Percentiles rank a stretch among this genome's conserved stretches.
These are phyloP conservation scores for Romanogobio albipinnatus DNA, from an alignment of 2,113 vertebrate species.

Conservation along the genomic window DNA sequence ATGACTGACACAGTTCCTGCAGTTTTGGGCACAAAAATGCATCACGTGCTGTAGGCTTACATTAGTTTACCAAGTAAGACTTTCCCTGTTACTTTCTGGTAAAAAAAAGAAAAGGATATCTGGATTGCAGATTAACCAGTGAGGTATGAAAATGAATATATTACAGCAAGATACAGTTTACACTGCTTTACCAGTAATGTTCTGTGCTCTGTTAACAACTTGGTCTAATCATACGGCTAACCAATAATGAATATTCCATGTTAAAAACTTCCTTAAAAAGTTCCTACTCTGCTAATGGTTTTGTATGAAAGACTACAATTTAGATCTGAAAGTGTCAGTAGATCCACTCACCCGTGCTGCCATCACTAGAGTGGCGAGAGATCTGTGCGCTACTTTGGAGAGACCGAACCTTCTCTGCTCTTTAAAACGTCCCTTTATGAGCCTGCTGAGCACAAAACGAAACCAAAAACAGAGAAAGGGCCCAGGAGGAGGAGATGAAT, in stretches of 20 bases:
- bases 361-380: too few relatives aligned
- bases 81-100: too few relatives aligned
- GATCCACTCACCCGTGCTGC: constrained; percentile 32
- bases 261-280: not conserved
- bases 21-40: not conserved
- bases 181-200: not conserved
- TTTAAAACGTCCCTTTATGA: not conserved
- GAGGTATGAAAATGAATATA: not conserved
- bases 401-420: not conserved
- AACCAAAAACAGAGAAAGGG: constrained; percentile 41
- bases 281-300: not conserved
- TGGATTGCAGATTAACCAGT: not conserved
- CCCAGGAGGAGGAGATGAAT: constrained; percentile 13
- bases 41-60: not conserved
- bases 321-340: not conserved
- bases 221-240: too few relatives aligned
- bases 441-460: constrained; percentile 19
- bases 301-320: not conserved
- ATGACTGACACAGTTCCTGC: not conserved
- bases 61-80: not conserved
- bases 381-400: not conserved
- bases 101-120: too few relatives aligned
- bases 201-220: not conserved
- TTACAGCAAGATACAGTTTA: not conserved
- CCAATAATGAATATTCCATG: not conserved